Conservation (phyloP, 2,888 invertebrate species). For the Mechanitis messenoides region DNA sequence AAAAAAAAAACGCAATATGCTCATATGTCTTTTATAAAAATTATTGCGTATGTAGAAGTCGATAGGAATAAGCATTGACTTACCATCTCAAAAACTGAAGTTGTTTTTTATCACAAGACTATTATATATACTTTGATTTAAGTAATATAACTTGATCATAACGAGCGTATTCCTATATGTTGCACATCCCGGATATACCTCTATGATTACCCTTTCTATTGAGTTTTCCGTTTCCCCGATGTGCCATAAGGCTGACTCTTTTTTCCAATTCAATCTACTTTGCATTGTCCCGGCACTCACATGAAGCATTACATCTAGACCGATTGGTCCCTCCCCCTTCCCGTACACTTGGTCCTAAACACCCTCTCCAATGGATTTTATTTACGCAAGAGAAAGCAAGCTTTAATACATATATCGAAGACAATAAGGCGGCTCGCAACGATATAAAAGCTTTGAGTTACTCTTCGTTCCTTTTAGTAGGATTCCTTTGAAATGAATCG, state of each 20-base stretch:
- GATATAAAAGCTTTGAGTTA: conserved; percentile 77
- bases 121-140: too few species aligned
- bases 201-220: conserved; percentile 64
- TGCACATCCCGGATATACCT: conserved; percentile 49
- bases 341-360: conserved; percentile 64
- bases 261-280: conserved; percentile 77
- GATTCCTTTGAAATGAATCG: conserved; percentile 76
- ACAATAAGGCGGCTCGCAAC: conserved; percentile 73
- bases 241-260: conserved; percentile 68
- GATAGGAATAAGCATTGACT: too few species aligned
- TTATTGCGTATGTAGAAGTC: too few species aligned
- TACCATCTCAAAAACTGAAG: too few species aligned
- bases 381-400: conserved; percentile 76
- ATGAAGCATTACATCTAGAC: conserved; percentile 74
- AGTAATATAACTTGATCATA: too few species aligned
- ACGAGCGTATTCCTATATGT: not conserved
- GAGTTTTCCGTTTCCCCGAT: conserved; percentile 54
- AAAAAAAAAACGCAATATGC: too few species aligned
- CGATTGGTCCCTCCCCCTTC: conserved; percentile 40
- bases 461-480: conserved; percentile 70
- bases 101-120: too few species aligned
- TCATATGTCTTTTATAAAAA: too few species aligned
- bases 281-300: conserved; percentile 73
- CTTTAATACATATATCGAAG: conserved; percentile 74
- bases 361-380: conserved; percentile 71